These are phyloP conservation scores for Poecilia picta DNA, from an alignment of 2,797 vertebrate species.

Conservation along the genomic window DNA sequence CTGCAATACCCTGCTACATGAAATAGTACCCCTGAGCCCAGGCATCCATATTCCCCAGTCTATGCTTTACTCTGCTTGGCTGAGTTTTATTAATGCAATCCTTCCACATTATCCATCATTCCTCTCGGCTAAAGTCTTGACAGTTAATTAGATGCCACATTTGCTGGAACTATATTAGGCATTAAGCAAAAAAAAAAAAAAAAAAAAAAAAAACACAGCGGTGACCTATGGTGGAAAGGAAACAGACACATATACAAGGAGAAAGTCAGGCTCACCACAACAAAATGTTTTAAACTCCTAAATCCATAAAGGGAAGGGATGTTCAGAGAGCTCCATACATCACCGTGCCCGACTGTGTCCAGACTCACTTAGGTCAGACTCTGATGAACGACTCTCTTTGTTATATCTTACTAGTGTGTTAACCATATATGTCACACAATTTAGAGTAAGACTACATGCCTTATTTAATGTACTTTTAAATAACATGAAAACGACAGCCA, in stretches of 20 bases:
- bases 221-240: constrained; percentile 17
- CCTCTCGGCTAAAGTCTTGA: constrained; percentile 83
- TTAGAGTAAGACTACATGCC: background rate
- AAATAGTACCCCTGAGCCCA: constrained; percentile 61
- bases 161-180: constrained; percentile 83
- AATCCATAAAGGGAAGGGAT: constrained; percentile 38
- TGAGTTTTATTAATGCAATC: constrained; percentile 82
- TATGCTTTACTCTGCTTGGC: constrained; percentile 72
- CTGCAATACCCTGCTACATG: constrained; percentile 55
- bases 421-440: background rate
- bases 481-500: background rate
- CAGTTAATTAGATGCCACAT: constrained; percentile 89
- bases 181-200: constrained; percentile 60
- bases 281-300: constrained; percentile 45
- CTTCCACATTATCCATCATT: constrained; percentile 85
- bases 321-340: constrained; percentile 44
- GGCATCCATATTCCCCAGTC: constrained; percentile 56
- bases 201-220: constrained; percentile 12
- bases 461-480: background rate
- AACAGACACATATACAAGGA: constrained; percentile 23
- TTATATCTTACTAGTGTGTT: background rate
- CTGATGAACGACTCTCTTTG: constrained; percentile 47
- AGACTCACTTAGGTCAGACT: constrained; percentile 51
- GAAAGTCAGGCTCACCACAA: constrained; percentile 22
- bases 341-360: constrained; percentile 39